Evolutionary conservation across 2,888 invertebrate genomes (phyloP), one percentile per base, ranked within the genome.

Genomic region (Cremastinae sp.): DNA sequence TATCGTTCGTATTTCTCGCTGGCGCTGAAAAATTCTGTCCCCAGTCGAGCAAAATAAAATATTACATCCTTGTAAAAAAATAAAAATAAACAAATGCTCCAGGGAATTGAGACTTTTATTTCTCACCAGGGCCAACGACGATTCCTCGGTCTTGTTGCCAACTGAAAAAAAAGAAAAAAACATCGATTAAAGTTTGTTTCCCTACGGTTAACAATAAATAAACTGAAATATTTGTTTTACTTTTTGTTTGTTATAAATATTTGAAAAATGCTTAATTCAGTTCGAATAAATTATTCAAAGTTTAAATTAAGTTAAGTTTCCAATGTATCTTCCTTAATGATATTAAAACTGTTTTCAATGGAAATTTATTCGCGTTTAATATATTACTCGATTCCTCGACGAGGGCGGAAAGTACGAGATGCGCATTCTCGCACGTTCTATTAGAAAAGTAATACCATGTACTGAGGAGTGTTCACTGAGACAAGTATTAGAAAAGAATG

Each of bases 151-250:
- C 64, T 65, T 70, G 47, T 75, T 79, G 75, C 74, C 58, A 70
- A 65, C 83, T 83, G 81, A 8, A 83, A 83, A 68, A 66, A 77
- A 58, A 82, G 12, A 43, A 22, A 53, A 59, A n/a, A 61, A 28
- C 28, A 20, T 8, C 22, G 51, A 43, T 14, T 41, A 1, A 37
- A 18, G 47, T 0, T 2, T 35, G 35, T 35, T 16, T 47, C 9
- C 45, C 37, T 9, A 22, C 14, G 5, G n/a, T 7, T 18, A 0
- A 39, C 1, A 18, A 1, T 39, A 18, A 18, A 5, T 12, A 7
- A 55, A 55, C 12, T 35, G 14, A 35, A 14, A 12, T 12, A 10
- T 22, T 18, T 7, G 8, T 45, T 45, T 10, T 9, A 14, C 16
- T 47, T 47, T 18, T 47, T 14, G 2, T 47, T 47, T 7, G 5